Percentiles rank a stretch among this genome's conserved stretches.
phyloP scores from a whole-genome alignment of 2,797 vertebrate genomes.

The Valencia hispanica region DNA sequence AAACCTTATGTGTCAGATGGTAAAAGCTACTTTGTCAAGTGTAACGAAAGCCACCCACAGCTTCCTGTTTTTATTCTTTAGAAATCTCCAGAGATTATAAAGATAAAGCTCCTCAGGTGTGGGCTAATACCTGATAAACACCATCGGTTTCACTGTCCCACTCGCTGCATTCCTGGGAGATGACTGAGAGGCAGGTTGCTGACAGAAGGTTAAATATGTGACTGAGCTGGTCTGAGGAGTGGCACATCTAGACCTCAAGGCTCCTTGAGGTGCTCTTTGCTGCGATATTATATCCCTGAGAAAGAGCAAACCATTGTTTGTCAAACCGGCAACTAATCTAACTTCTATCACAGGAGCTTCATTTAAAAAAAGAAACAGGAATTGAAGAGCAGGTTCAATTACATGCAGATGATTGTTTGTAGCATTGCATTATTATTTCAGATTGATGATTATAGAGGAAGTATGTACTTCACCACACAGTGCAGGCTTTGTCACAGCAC shows the following conservation, averaged over 20 bases:
- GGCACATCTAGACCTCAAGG: constrained; percentile 9
- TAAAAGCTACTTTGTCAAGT: background rate
- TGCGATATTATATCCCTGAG: constrained; percentile 52
- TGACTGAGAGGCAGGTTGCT: constrained; percentile 45
- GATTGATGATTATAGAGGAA: constrained; percentile 57
- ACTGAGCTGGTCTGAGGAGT: constrained; percentile 63
- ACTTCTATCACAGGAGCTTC: constrained; percentile 12
- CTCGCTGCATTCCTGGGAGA: constrained; percentile 54
- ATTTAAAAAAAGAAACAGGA: constrained; percentile 18
- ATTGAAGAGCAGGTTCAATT: constrained; percentile 43
- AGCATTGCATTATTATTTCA: constrained; percentile 56
- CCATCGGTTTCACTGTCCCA: constrained; percentile 50
- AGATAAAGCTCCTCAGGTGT: constrained; percentile 8
- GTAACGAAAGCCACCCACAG: constrained; percentile 12
- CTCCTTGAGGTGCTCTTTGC: constrained; percentile 28
- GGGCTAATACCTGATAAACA: constrained; percentile 42
- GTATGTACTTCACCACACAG: constrained; percentile 54
- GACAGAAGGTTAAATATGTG: constrained; percentile 63
- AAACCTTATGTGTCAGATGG: background rate
- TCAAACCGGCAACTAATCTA: constrained; percentile 10
- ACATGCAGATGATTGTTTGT: constrained; percentile 51
- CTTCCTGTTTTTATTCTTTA: constrained; percentile 29
- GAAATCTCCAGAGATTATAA: constrained; percentile 20
- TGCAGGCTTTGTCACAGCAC: constrained; percentile 63
- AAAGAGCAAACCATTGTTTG: constrained; percentile 51